These are phyloP conservation scores for Machimus atricapillus DNA, from an alignment of 2,888 invertebrate genomes.

Conservation along the genomic window DNA sequence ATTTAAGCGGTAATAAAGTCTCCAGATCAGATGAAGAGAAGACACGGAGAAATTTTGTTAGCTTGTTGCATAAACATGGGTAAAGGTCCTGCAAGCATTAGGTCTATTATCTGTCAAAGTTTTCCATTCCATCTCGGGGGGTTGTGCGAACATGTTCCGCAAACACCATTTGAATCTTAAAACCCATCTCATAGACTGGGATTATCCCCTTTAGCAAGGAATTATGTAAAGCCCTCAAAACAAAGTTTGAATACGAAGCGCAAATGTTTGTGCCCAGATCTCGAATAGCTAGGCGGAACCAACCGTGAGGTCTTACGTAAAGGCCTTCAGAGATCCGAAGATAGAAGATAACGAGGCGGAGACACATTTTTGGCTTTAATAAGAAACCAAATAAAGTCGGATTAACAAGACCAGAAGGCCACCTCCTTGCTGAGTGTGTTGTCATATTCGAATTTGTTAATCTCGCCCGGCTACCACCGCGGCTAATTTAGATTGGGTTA, in stretches of 20 bases:
- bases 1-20: background rate
- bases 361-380: slow-evolving; percentile 11
- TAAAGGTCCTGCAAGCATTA: background rate
- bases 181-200: background rate
- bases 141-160: background rate
- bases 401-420: background rate
- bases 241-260: slow-evolving; percentile 19
- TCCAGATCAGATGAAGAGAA: background rate
- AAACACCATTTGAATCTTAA: slow-evolving; percentile 15
- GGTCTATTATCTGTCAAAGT: slow-evolving; percentile 4
- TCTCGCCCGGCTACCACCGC: background rate
- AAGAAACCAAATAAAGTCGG: background rate
- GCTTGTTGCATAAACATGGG: background rate
- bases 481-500: background rate
- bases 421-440: background rate
- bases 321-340: background rate
- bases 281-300: background rate
- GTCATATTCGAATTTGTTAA: background rate
- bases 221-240: slow-evolving; percentile 1
- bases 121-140: background rate
- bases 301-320: background rate
- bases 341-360: slow-evolving; percentile 4
- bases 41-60: background rate
- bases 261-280: slow-evolving; percentile 13
- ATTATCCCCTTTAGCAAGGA: slow-evolving; percentile 16